Conservation (phyloP, 2,113 vertebrate species). For the Calidris pygmaea region DNA sequence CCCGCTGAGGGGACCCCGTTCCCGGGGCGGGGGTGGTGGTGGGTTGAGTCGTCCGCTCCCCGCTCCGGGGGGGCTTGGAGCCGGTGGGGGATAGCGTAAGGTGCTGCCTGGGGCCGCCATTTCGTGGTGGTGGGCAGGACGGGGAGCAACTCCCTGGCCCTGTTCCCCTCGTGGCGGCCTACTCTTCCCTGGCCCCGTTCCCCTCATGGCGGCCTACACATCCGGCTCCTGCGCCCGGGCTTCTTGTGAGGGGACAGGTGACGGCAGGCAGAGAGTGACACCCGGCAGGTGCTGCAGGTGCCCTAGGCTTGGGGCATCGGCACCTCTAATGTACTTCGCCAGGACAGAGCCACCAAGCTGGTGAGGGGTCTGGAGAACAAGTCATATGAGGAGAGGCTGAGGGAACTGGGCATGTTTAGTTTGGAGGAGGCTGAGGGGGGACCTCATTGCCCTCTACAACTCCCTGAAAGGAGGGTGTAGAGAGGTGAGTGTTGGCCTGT, state of each 20-base stretch:
- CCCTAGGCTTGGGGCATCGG: too few species aligned
- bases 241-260: accelerated
- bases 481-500: too few species aligned
- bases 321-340: accelerated
- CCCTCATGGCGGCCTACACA: not conserved
- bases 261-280: not conserved
- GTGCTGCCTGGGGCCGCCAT: not conserved
- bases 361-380: too few species aligned
- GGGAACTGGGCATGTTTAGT: too few species aligned
- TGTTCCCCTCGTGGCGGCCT: not conserved
- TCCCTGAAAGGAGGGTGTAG: too few species aligned
- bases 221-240: not conserved
- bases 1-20: accelerated
- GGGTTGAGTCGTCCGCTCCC: accelerated
- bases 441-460: too few species aligned
- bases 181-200: accelerated
- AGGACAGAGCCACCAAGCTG: too few species aligned
- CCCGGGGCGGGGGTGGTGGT: accelerated
- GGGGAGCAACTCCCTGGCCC: accelerated
- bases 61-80: accelerated
- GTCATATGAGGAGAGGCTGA: too few species aligned
- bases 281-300: not conserved
- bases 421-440: too few species aligned
- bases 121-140: not conserved
- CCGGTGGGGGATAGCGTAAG: too few species aligned